Percentiles rank a stretch among this genome's conserved stretches.
These are phyloP conservation scores for Antheraea mylitta DNA, from an alignment of 1,140 invertebrate genomes.

Conservation along the genomic window DNA sequence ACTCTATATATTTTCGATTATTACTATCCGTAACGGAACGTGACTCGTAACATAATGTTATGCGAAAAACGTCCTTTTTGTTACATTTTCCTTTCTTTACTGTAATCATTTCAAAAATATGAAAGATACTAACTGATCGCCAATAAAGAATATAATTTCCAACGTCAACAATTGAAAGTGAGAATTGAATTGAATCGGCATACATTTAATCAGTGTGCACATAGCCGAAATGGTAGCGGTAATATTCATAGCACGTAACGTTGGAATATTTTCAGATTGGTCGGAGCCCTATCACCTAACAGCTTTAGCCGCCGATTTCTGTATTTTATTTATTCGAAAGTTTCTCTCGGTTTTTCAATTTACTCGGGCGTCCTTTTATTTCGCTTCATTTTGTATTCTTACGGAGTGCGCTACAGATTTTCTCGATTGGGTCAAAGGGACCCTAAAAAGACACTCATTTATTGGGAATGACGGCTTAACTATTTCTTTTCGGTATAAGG, in stretches of 20 bases:
- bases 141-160: not conserved
- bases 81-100: too few relatives aligned
- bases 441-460: constrained; percentile 13
- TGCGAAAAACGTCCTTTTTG: too few relatives aligned
- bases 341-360: constrained; percentile 18
- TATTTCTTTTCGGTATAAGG: constrained; percentile 1
- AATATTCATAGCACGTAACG: constrained; percentile 13
- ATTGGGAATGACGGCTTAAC: constrained; percentile 12
- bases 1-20: too few relatives aligned
- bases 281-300: constrained; percentile 12
- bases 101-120: too few relatives aligned
- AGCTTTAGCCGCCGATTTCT: constrained; percentile 15
- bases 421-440: constrained; percentile 13
- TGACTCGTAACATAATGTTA: too few relatives aligned
- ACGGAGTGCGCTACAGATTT: constrained; percentile 12
- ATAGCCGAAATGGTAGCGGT: not conserved
- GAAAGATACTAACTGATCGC: not conserved
- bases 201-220: not conserved
- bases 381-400: constrained; percentile 17
- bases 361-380: constrained; percentile 14
- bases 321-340: constrained; percentile 17
- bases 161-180: not conserved
- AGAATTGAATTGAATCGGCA: not conserved
- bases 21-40: too few relatives aligned
- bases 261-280: constrained; percentile 12